Percentiles rank a stretch among this genome's conserved stretches.
Evolutionary conservation across 92 coral and sea anemone species (phyloP).

Genomic region (Epizoanthus illoricatus): DNA sequence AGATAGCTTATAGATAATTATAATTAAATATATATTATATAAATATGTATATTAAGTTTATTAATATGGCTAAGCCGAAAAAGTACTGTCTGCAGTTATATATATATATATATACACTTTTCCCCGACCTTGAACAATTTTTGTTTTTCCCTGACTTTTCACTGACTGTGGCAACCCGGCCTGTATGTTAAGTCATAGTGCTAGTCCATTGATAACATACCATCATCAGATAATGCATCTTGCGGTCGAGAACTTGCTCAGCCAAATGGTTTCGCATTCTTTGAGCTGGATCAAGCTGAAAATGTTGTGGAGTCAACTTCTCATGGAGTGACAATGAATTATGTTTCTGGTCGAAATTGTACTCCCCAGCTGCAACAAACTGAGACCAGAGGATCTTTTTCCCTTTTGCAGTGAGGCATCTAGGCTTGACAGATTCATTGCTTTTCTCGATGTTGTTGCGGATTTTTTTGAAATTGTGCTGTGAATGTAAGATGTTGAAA

Average conservation of each 20-base stretch:
- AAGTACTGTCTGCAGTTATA: too few relatives aligned
- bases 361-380: constrained; percentile 47
- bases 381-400: constrained; percentile 56
- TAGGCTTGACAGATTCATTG: constrained; percentile 29
- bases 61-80: too few relatives aligned
- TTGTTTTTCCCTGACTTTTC: too few relatives aligned
- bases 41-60: too few relatives aligned
- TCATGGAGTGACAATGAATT: constrained; percentile 53
- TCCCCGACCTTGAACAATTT: too few relatives aligned
- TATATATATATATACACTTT: too few relatives aligned
- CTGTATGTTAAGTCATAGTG: too few relatives aligned
- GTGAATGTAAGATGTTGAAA: too few relatives aligned
- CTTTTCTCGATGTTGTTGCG: constrained; percentile 61
- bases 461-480: constrained; percentile 66
- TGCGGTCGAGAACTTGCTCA: constrained; percentile 56
- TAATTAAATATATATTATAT: too few relatives aligned
- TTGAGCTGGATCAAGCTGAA: constrained; percentile 48
- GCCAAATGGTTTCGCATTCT: constrained; percentile 62
- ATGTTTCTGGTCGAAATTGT: constrained; percentile 46
- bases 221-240: constrained; percentile 50
- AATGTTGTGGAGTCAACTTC: constrained; percentile 55
- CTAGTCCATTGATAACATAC: too few relatives aligned
- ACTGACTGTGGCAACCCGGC: too few relatives aligned
- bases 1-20: too few relatives aligned
- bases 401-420: constrained; percentile 47